Evolutionary conservation across 2,888 invertebrate species (phyloP).

Genomic region (Sialis fuliginosa): DNA sequence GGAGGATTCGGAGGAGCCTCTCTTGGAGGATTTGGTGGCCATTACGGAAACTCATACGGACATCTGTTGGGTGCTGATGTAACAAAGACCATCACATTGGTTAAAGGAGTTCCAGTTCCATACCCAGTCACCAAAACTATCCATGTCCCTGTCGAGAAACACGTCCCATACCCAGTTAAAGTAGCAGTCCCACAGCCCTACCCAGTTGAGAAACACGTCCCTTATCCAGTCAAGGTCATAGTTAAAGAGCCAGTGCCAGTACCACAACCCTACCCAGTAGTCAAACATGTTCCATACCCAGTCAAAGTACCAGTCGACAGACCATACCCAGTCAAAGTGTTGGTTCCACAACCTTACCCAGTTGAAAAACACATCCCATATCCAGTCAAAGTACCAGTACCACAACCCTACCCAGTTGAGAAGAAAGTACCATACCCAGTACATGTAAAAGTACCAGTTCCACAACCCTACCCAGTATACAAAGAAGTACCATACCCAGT

Average conservation of each 20-base stretch:
- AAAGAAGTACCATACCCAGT: conserved; percentile 46
- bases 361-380: conserved; percentile 58
- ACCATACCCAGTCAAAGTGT: conserved; percentile 62
- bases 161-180: conserved; percentile 48
- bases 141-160: conserved; percentile 42
- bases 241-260: conserved; percentile 65
- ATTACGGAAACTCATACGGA: conserved; percentile 14
- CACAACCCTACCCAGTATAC: conserved; percentile 54
- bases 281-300: conserved; percentile 57
- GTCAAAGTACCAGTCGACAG: conserved; percentile 52
- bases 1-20: conserved; percentile 13
- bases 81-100: conserved; percentile 44
- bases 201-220: conserved; percentile 35
- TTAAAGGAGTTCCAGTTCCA: conserved; percentile 46
- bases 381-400: conserved; percentile 58
- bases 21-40: conserved; percentile 9
- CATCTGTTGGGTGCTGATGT: conserved; percentile 30
- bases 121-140: conserved; percentile 44
- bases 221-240: conserved; percentile 45
- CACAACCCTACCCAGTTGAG: conserved; percentile 61
- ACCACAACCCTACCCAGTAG: conserved; percentile 60
- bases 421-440: conserved; percentile 57
- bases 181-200: conserved; percentile 49
- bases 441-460: conserved; percentile 54
- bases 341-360: conserved; percentile 63